Percentiles rank a stretch among this genome's conserved stretches.
These are phyloP conservation scores for Lottia gigantea DNA, from an alignment of 2,888 invertebrate species.

Conservation along the genomic window DNA sequence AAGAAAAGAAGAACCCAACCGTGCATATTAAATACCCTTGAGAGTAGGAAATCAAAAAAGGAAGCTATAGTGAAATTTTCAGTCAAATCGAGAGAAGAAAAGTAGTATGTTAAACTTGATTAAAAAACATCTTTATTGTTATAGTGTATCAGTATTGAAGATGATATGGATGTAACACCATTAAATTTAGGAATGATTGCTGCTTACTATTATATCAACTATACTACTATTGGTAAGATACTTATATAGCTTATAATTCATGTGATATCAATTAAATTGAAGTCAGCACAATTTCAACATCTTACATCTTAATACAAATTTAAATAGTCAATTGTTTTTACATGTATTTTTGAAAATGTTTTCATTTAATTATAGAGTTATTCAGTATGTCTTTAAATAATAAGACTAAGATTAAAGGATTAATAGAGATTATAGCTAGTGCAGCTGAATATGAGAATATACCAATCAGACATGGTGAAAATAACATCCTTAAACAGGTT, in stretches of 20 bases:
- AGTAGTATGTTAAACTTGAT: no score
- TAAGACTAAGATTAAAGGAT: constrained; percentile 96
- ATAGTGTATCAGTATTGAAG: constrained; percentile 92
- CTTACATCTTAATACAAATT: no score
- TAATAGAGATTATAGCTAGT: constrained; percentile 96
- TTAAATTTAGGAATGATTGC: constrained; percentile 99
- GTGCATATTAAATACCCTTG: no score
- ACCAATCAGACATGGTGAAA: constrained; percentile 94
- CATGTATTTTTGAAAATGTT: not conserved
- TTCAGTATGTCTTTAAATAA: constrained; percentile 96
- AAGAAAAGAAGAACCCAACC: no score
- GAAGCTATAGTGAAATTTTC: no score
- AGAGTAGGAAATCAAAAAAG: no score
- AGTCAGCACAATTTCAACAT: no score
- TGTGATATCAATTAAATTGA: no score
- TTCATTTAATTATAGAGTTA: constrained; percentile 77
- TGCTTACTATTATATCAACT: constrained; percentile 99
- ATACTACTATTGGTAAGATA: constrained; percentile 90
- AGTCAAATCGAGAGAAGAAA: no score
- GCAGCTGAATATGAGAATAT: constrained; percentile 97
- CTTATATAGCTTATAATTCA: no score
- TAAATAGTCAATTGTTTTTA: no score
- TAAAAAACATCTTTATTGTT: constrained; percentile 21
- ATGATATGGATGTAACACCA: constrained; percentile 96
- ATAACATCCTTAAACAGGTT: constrained; percentile 79